Evolutionary conservation across 2,797 vertebrate species (phyloP).

Genomic region (Lacerta agilis): DNA sequence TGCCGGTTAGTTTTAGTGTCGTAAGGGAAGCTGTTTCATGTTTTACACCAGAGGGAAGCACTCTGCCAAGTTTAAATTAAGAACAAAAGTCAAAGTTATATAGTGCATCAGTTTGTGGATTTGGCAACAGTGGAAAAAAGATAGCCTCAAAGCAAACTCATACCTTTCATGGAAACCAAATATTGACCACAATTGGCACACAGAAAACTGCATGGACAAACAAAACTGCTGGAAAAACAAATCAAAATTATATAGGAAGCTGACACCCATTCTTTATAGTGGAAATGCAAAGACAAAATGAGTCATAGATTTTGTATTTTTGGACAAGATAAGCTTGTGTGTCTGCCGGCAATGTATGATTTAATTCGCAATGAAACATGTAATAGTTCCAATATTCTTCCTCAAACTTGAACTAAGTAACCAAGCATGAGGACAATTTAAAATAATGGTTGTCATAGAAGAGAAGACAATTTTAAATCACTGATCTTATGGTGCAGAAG

Average conservation of each 20-base stretch:
- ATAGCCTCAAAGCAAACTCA: conserved; percentile 89
- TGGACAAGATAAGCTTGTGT: conserved; percentile 75
- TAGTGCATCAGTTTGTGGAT: conserved; percentile 88
- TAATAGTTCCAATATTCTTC: conserved; percentile 78
- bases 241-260: conserved; percentile 84
- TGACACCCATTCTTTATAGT: conserved; percentile 79
- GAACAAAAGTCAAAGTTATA: conserved; percentile 87
- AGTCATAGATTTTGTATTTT: conserved; percentile 79
- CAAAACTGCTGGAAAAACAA: conserved; percentile 91
- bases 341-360: conserved; percentile 71
- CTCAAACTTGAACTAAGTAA: conserved; percentile 72
- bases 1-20: conserved; percentile 74
- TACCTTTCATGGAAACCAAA: conserved; percentile 92
- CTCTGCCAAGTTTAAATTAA: conserved; percentile 89
- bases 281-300: conserved; percentile 83
- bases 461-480: conserved; percentile 56
- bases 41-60: conserved; percentile 78
- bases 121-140: conserved; percentile 78
- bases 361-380: conserved; percentile 70
- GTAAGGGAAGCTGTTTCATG: conserved; percentile 78
- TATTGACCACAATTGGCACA: conserved; percentile 84
- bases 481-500: background rate
- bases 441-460: conserved; percentile 72
- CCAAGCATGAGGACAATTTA: conserved; percentile 72
- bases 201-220: conserved; percentile 87